Evolutionary conservation across 2,797 vertebrate genomes (phyloP).

Genomic region (Phaenicophaeus curvirostris): DNA sequence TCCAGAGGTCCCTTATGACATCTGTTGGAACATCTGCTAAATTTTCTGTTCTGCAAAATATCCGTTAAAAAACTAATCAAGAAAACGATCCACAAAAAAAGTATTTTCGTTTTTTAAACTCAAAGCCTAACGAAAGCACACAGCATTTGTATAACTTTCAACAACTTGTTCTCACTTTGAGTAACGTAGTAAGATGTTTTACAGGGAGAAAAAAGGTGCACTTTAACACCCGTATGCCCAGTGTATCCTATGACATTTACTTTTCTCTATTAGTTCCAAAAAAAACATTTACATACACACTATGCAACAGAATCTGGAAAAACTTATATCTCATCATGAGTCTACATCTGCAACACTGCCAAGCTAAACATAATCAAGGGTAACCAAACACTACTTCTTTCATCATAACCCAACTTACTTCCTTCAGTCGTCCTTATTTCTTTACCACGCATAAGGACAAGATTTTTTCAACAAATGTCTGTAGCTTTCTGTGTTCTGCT

Average conservation of each 20-base stretch:
- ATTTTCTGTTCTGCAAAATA: constrained; percentile 38
- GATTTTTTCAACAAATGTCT: constrained; percentile 16
- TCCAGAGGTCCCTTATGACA: constrained; percentile 47
- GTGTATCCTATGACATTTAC: background rate
- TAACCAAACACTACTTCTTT: background rate
- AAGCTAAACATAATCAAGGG: constrained; percentile 4
- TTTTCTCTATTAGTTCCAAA: constrained; percentile 45
- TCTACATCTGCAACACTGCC: background rate
- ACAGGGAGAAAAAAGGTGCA: background rate
- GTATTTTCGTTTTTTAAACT: background rate
- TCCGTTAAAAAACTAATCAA: constrained; percentile 18
- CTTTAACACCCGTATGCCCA: background rate
- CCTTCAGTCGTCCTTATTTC: background rate
- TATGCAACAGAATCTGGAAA: background rate
- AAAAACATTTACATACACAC: background rate
- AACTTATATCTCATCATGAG: background rate
- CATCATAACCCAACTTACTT: background rate
- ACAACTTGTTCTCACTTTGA: constrained; percentile 44
- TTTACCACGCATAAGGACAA: background rate
- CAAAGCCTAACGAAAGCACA: background rate
- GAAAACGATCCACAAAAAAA: background rate
- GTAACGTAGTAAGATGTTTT: background rate
- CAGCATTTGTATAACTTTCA: background rate
- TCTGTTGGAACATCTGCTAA: constrained; percentile 72
- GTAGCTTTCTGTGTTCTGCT: background rate